Base-by-base conservation (phyloP, 2,888 invertebrate genomes). In the Lasioglossum lativentre region DNA sequence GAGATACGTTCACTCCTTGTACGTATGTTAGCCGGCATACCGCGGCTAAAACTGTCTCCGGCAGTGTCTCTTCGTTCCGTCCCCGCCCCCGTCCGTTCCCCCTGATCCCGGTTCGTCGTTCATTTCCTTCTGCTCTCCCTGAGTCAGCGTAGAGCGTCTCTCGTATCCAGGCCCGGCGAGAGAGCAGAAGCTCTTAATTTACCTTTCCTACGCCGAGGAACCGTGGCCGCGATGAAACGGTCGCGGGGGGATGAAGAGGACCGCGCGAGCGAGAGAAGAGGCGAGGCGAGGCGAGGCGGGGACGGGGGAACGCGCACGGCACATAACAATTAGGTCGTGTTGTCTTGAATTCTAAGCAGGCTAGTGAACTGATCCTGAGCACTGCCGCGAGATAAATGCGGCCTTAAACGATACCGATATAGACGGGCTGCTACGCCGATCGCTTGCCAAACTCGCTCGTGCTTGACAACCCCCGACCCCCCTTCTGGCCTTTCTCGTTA, bases 321-420 rank as follows among this genome's bases (percentile, higher is more conserved):
- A 93, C 93, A 93, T 94, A 94, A 94, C 94, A 94, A 94, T 94
- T 94, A 94, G 94, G 94, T 94, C 94, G 94, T 92, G 94, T 94
- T 94, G 94, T 94, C 94, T 94, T 94, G 94, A 94, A 94, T 94
- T 94, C 94, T 94, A 94, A 94, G 91, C 93, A 94, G 94, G 94
- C 93, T 94, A 94, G 93, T 94, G 94, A 94, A 94, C 94, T 92
- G 94, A 94, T 94, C 93, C 92, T 93, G 91, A 90, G 91, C 86
- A 88, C 87, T 84, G 85, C 74, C 81, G 83, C 70, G 88, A 88
- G 93, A 93, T 94, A 94, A 94, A 94, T 94, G 94, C 91, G 93
- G 93, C 92, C 93, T 93, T 94, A 93, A 94, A 94, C 94, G 94
- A 94, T 93, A 94, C 94, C 94, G 93, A 94, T 94, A 94, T 94